Evolutionary conservation across 2,797 vertebrate genomes (phyloP).

Genomic region (Enteromius viviparus): DNA sequence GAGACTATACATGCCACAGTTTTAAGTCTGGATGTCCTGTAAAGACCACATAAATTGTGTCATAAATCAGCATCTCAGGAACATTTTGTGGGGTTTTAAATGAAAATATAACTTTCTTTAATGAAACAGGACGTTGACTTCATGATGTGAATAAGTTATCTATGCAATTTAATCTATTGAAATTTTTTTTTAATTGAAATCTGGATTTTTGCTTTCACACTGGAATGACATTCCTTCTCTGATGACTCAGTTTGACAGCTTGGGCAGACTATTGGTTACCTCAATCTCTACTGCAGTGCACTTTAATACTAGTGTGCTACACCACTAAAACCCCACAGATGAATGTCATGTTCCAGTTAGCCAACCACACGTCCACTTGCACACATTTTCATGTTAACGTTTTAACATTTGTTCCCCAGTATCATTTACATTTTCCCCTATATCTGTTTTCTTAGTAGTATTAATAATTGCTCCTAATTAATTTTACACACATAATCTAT

Average conservation of each 20-base stretch:
- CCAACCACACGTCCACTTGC: background rate
- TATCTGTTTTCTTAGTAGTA: too few relatives aligned
- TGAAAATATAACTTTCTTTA: too few relatives aligned
- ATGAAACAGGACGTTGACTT: too few relatives aligned
- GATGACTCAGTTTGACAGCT: background rate
- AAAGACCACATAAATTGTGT: too few relatives aligned
- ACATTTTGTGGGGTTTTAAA: too few relatives aligned
- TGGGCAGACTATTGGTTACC: background rate
- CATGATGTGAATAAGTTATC: background rate
- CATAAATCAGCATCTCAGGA: too few relatives aligned
- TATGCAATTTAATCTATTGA: background rate
- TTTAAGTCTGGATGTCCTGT: too few relatives aligned
- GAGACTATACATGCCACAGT: too few relatives aligned
- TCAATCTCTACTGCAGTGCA: background rate
- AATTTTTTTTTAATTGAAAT: background rate
- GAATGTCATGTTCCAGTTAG: background rate
- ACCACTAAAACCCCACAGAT: background rate
- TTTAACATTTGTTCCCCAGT: background rate
- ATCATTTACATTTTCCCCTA: background rate
- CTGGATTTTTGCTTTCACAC: background rate
- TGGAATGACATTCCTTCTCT: background rate
- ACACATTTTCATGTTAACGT: background rate
- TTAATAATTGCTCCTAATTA: background rate
- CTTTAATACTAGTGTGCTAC: background rate
- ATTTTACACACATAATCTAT: background rate